Conservation (phyloP, 2,888 invertebrate species). For the Parapristionchus giblindavisi region DNA sequence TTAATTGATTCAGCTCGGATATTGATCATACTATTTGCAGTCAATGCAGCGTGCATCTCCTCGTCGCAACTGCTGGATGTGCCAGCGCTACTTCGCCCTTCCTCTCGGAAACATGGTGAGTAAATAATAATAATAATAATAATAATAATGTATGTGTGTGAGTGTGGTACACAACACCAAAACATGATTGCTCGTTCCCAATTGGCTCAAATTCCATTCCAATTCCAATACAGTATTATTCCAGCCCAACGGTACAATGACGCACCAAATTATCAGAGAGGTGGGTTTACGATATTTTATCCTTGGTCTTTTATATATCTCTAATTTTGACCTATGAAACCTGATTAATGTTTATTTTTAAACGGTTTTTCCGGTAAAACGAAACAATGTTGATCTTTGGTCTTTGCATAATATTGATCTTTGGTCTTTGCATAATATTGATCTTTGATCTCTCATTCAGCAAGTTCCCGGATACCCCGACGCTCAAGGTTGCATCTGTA, state of each 20-base stretch:
- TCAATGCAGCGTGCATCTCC: no score
- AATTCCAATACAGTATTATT: not conserved
- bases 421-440: no score
- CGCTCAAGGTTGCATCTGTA: slow-evolving; percentile 48
- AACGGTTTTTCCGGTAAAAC: no score
- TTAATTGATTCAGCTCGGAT: no score
- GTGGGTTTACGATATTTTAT: not conserved
- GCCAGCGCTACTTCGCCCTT: slow-evolving; percentile 8
- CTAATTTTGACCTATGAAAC: no score
- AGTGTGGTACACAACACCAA: not conserved
- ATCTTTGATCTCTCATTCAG: no score
- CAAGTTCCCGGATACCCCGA: slow-evolving; percentile 45
- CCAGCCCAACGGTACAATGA: slow-evolving; percentile 34
- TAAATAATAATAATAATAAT: not conserved
- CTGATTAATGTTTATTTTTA: no score
- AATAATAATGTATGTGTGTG: not conserved
- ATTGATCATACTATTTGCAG: no score
- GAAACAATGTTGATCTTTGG: no score
- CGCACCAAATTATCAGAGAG: not conserved
- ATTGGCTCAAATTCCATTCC: not conserved
- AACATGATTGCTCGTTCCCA: not conserved
- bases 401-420: no score
- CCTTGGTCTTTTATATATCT: not conserved
- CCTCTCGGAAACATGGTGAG: slow-evolving; percentile 32
- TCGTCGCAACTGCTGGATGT: slow-evolving; percentile 28